A percentile compares a stretch with the other conserved stretches of the same genome.
These are phyloP conservation scores for Athripsodes cinereus DNA, from an alignment of 2,888 invertebrate species.

Conservation along the genomic window DNA sequence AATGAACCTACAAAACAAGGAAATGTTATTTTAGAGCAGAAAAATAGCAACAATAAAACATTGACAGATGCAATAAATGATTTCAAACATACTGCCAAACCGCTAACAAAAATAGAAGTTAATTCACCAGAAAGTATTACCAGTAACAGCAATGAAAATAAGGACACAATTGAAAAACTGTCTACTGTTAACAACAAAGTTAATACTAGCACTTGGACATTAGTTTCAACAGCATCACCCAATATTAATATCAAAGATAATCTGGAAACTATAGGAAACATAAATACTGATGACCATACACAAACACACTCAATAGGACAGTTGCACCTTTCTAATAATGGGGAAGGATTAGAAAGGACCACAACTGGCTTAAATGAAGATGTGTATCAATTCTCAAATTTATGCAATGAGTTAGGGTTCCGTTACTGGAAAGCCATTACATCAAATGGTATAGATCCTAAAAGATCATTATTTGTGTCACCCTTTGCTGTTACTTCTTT, in stretches of 20 bases:
- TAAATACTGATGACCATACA: constrained; percentile 15
- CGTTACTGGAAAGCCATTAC: constrained; percentile 73
- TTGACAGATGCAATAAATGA: neutral
- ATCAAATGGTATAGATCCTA: constrained; percentile 61
- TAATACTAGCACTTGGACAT: constrained; percentile 43
- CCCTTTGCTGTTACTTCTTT: constrained; percentile 82
- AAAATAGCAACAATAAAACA: too few species aligned
- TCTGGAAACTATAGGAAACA: constrained; percentile 15
- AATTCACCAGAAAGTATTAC: too few species aligned
- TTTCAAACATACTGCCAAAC: neutral
- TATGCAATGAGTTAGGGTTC: constrained; percentile 82
- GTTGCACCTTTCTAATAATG: constrained; percentile 35
- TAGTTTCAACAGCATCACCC: constrained; percentile 52
- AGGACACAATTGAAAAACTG: too few species aligned
- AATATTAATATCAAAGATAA: constrained; percentile 30
- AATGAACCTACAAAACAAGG: neutral
- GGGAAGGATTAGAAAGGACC: constrained; percentile 71
- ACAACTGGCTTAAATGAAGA: constrained; percentile 66
- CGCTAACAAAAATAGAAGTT: neutral
- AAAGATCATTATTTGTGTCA: constrained; percentile 72
- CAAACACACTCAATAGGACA: constrained; percentile 14
- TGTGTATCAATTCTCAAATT: constrained; percentile 66
- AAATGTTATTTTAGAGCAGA: too few species aligned
- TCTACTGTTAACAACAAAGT: neutral
- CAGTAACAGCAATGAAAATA: neutral